Percentiles rank a stretch among this genome's conserved stretches.
Evolutionary conservation across 2,113 vertebrate genomes (phyloP).

Genomic region (Strigops habroptila): DNA sequence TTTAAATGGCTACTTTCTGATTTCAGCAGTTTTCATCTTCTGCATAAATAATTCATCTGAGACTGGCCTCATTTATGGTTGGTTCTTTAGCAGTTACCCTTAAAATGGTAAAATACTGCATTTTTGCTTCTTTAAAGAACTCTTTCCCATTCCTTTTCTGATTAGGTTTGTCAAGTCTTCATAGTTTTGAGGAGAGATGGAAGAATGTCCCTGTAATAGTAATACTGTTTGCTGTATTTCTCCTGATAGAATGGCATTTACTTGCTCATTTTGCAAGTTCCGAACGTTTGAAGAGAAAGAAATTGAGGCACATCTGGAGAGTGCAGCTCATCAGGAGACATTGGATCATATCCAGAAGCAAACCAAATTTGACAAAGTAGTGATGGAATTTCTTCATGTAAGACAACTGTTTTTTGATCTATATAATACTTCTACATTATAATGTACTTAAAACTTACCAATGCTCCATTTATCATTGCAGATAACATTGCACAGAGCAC

Average conservation of each 20-base stretch:
- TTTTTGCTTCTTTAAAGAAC: background rate
- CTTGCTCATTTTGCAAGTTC: constrained; percentile 88
- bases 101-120: background rate
- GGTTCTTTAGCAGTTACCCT: background rate
- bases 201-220: background rate
- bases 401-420: constrained; percentile 1
- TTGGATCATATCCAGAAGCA: constrained; percentile 86
- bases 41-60: background rate
- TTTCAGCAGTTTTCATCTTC: background rate
- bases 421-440: background rate
- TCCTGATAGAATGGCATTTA: constrained; percentile 80
- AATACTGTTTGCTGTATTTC: background rate
- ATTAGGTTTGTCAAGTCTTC: background rate
- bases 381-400: constrained; percentile 87
- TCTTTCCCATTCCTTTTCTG: background rate
- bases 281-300: constrained; percentile 87
- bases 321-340: constrained; percentile 81
- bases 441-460: background rate
- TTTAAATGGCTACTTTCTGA: background rate
- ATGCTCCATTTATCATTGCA: background rate
- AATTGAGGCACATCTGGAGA: constrained; percentile 85
- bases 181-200: background rate
- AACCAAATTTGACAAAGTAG: constrained; percentile 87
- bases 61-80: background rate
- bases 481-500: background rate